Base-by-base conservation (phyloP, 92 coral and sea anemone species). In the Hydrozoanthus gracilis region DNA sequence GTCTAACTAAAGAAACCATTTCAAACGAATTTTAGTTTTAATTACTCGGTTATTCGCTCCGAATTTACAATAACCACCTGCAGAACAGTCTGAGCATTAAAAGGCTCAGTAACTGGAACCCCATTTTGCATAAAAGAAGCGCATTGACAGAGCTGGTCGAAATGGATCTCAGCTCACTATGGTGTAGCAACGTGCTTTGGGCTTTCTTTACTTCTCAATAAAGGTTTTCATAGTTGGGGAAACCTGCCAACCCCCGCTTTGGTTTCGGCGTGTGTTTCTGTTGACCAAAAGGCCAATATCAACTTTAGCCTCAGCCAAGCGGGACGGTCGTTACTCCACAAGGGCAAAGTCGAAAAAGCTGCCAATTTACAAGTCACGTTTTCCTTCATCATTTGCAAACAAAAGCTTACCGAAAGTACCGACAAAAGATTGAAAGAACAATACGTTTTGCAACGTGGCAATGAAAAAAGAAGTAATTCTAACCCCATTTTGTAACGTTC, bases 251-350 rank as follows among this genome's bases (percentile, higher is more conserved):
- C 1, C 39, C 39, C 39, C 39, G 39, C 39, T 0, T 27, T 27
- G 39, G 39, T 27, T 27, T 27, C 39, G 39, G 39, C 39, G 0
- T 27, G 39, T 0, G 39, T 27, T 27, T 27, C 71, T 66, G 39
- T 27, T 27, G 39, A 27, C 39, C 39, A 27, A 27, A 27, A 27
- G 39, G 39, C 39, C 39, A 27, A 27, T 2, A 27, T 27, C 39
- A 27, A 27, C 39, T 27, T 27, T 27, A 27, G 39, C 39, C 39
- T 27, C 1, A 12, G 27, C 71, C 71, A 66, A 66, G 71, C 71
- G 71, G 71, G 71, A 12, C 71, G 71, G 71, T 2, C 71, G 27
- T 66, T 66, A 66, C 39, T 66, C 71, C 71, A 66, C 71, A 14
- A 66, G 71, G 18, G 39, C 39, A 27, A 27, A 27, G 39, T 27